phyloP scores from a whole-genome alignment of 2,797 vertebrate species.

The Chelidonichthys spinosus region DNA sequence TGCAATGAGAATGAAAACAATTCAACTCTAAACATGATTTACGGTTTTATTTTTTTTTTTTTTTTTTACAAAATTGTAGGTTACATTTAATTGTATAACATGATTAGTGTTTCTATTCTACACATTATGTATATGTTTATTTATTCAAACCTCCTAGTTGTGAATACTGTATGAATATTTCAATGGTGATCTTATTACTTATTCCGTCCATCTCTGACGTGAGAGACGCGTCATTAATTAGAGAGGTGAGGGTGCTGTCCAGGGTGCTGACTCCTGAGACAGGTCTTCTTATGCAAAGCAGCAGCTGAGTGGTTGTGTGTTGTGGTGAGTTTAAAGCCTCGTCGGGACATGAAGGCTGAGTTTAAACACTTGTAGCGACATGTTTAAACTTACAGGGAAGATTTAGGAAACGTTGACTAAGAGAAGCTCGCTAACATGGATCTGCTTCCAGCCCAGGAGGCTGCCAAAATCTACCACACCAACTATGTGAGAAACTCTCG shows the following conservation, averaged over 20 bases:
- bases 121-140: background rate
- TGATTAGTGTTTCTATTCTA: background rate
- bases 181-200: background rate
- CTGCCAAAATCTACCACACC: conserved; percentile 97
- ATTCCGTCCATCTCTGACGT: conserved; percentile 34
- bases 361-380: background rate
- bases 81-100: background rate
- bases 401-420: background rate
- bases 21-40: background rate
- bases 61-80: background rate
- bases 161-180: background rate
- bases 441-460: conserved; percentile 94
- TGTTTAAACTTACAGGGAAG: background rate
- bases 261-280: conserved; percentile 60
- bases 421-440: conserved; percentile 69
- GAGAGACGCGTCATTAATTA: conserved; percentile 12
- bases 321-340: background rate
- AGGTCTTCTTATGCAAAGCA: background rate
- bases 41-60: background rate
- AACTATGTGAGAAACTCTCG: conserved; percentile 96
- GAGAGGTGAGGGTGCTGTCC: conserved; percentile 62
- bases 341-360: background rate
- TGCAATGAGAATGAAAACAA: background rate
- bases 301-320: background rate
- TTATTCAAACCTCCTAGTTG: background rate